A percentile compares a stretch with the other conserved stretches of the same genome.
Evolutionary conservation across 2,888 invertebrate species (phyloP).

Genomic region (Phaonia tiefii): DNA sequence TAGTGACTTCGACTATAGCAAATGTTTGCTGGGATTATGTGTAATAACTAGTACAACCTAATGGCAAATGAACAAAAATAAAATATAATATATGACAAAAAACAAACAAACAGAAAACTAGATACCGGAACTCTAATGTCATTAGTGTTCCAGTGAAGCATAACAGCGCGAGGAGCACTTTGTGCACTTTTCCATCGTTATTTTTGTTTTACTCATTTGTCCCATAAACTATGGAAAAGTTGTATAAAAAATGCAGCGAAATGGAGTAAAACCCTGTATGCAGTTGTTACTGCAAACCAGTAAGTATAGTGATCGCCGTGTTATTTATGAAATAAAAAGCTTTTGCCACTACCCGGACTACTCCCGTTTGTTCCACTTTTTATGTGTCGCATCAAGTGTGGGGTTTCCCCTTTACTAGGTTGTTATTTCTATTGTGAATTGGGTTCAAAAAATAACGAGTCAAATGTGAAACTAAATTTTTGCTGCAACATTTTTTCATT

Average conservation of each 20-base stretch:
- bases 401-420: no score
- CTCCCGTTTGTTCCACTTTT: no score
- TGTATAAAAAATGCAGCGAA: constrained; percentile 1
- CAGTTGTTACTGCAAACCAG: constrained; percentile 10
- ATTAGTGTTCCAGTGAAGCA: neutral
- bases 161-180: neutral
- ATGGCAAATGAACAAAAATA: no score
- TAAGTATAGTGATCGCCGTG: neutral
- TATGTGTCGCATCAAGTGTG: no score
- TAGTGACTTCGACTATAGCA: no score
- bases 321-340: constrained; percentile 29
- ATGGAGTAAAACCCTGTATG: neutral
- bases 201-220: neutral
- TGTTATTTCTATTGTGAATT: neutral
- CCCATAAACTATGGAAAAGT: constrained; percentile 8
- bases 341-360: neutral
- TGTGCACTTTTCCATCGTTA: neutral
- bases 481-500: constrained; percentile 3
- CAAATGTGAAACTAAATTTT: neutral
- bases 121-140: no score
- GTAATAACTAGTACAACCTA: no score
- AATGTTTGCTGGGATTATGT: no score
- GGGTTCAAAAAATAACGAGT: neutral
- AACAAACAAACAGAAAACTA: no score
- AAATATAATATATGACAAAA: no score